phyloP scores from a whole-genome alignment of 2,113 vertebrate species.

The Lasiurus cinereus region DNA sequence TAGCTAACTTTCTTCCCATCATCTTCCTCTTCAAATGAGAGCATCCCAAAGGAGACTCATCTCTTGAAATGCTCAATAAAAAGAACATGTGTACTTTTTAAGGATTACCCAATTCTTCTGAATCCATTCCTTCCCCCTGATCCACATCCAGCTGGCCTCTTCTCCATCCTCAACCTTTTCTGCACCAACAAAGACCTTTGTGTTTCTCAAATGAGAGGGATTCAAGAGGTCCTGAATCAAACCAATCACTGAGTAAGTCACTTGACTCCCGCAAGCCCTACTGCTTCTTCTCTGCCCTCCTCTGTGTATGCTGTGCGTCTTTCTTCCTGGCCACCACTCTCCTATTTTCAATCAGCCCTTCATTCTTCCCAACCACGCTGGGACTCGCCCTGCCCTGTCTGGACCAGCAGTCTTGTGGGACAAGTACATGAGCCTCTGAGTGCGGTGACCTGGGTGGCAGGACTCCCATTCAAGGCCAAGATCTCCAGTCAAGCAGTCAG shows the following conservation, averaged over 20 bases:
- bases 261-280: constrained; percentile 3
- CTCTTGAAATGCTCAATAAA: background rate
- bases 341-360: constrained; percentile 24
- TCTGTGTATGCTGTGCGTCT: background rate
- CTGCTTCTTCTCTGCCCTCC: background rate
- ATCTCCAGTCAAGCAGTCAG: background rate
- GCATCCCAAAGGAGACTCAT: background rate
- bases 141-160: constrained; percentile 11
- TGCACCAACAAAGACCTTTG: constrained; percentile 68
- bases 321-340: background rate
- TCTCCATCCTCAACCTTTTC: constrained; percentile 35
- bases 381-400: background rate
- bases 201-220: constrained; percentile 56
- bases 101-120: background rate
- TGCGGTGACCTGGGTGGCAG: accelerated
- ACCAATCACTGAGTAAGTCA: constrained; percentile 47
- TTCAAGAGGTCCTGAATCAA: constrained; percentile 44
- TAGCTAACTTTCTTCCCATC: background rate
- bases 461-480: background rate
- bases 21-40: background rate
- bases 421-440: background rate
- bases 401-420: background rate
- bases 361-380: background rate
- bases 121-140: background rate
- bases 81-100: background rate